Evolutionary conservation across 2,888 invertebrate genomes (phyloP), one percentile per base, ranked within the genome.

Genomic region (Leptopilina myrica): DNA sequence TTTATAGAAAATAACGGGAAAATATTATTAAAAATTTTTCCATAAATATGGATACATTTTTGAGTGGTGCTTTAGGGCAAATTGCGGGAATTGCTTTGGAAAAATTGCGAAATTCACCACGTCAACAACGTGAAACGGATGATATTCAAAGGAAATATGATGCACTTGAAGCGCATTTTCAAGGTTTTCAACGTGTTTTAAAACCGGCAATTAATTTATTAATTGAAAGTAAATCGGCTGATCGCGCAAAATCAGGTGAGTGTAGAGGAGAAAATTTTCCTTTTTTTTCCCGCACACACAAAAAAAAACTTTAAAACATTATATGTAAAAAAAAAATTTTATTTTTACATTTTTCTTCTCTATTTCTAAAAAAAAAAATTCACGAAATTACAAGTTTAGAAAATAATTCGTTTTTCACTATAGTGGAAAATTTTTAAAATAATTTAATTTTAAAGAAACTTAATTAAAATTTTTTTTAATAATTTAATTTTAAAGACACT

Each of bases 161-260:
- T 14, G n/a, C n/a, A 26, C 26, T 73, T 0, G 73, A 33, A 56
- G 73, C 73, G 33, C 73, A 73, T 73, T 53, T 73, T 33, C 26
- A 56, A 73, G 73, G 73, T n/a, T 53, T 53, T n/a, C 14, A 26
- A 3, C 53, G 26, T 33, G 8, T 73, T 73, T 73, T 73, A 9
- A 73, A 56, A 73, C 73, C 73, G 26, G 73, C 56, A 9, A 56
- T 73, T 26, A 53, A 73, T 56, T 33, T 73, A 20, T 53, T 73
- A 33, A 8, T 33, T n/a, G 73, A 73, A n/a, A 49, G 73, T n/a
- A 73, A 56, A 73, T 73, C 73, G 8, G 56, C 73, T n/a, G 73
- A 73, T 56, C 73, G 73, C n/a, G 56, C 56, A 56, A 73, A 33
- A 56, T n/a, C 56, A 14, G 73, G 73, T 73, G n/a, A 73, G 73